phyloP scores from a whole-genome alignment of 2,888 invertebrate genomes.

The Mylabris sibirica region DNA sequence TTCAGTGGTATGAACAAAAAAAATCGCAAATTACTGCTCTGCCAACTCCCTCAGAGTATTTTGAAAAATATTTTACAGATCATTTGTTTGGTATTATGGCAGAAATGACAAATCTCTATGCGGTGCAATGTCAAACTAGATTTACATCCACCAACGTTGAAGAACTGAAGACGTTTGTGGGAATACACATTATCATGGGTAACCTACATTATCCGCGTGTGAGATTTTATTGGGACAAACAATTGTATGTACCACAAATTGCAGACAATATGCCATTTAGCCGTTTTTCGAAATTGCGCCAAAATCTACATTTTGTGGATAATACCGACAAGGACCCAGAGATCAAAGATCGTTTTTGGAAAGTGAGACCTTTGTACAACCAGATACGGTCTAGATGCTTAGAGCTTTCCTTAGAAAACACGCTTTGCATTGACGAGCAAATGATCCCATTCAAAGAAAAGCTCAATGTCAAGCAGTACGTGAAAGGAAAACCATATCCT shows the following conservation, averaged over 20 bases:
- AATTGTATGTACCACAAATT: slow-evolving; percentile 33
- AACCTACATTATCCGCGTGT: slow-evolving; percentile 40
- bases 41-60: slow-evolving; percentile 15
- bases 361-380: slow-evolving; percentile 40
- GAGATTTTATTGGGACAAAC: slow-evolving; percentile 36
- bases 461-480: slow-evolving; percentile 37
- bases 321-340: slow-evolving; percentile 27
- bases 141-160: slow-evolving; percentile 26
- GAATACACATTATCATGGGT: slow-evolving; percentile 42
- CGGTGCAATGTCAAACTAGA: slow-evolving; percentile 3
- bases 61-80: slow-evolving; percentile 21
- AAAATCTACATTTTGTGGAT: slow-evolving; percentile 40
- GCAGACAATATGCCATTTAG: slow-evolving; percentile 37
- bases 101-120: slow-evolving; percentile 24
- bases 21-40: not conserved
- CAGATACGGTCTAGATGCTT: slow-evolving; percentile 32
- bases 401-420: slow-evolving; percentile 26
- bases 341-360: slow-evolving; percentile 38
- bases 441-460: slow-evolving; percentile 41
- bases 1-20: too few species aligned
- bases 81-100: slow-evolving; percentile 17
- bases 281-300: slow-evolving; percentile 39
- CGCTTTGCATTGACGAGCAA: slow-evolving; percentile 35
- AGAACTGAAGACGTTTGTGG: slow-evolving; percentile 40
- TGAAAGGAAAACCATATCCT: slow-evolving; percentile 38